phyloP scores from a whole-genome alignment of 2,113 vertebrate genomes.

The Cynopterus brachyotis region DNA sequence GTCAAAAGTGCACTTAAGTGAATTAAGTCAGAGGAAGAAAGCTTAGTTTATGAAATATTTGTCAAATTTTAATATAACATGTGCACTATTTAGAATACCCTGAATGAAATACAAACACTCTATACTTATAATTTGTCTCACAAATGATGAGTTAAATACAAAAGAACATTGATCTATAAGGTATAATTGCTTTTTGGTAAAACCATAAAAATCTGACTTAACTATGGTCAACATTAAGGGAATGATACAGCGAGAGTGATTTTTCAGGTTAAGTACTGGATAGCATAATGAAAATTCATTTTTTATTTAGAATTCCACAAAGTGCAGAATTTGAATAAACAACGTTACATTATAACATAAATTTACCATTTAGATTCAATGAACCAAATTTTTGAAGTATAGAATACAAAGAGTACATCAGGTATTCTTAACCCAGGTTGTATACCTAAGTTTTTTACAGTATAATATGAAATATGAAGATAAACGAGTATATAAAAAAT shows the following conservation, averaged over 20 bases:
- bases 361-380: background rate
- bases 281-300: background rate
- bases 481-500: background rate
- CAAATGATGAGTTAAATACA: conserved; percentile 38
- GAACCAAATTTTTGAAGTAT: background rate
- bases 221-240: background rate
- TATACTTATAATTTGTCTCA: background rate
- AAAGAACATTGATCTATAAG: background rate
- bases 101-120: background rate
- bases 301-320: background rate
- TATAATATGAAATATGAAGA: background rate
- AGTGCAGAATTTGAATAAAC: background rate
- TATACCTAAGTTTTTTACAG: background rate
- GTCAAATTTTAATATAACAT: background rate
- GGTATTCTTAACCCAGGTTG: background rate
- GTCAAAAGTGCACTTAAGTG: background rate
- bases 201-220: background rate
- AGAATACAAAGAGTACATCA: background rate
- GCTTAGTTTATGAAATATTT: background rate
- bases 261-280: background rate
- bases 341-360: background rate
- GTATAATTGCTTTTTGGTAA: background rate
- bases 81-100: background rate
- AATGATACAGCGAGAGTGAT: background rate
- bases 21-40: background rate